Percentiles rank a stretch among this genome's conserved stretches.
phyloP scores from a whole-genome alignment of 2,113 vertebrate genomes.

The Poecile atricapillus region DNA sequence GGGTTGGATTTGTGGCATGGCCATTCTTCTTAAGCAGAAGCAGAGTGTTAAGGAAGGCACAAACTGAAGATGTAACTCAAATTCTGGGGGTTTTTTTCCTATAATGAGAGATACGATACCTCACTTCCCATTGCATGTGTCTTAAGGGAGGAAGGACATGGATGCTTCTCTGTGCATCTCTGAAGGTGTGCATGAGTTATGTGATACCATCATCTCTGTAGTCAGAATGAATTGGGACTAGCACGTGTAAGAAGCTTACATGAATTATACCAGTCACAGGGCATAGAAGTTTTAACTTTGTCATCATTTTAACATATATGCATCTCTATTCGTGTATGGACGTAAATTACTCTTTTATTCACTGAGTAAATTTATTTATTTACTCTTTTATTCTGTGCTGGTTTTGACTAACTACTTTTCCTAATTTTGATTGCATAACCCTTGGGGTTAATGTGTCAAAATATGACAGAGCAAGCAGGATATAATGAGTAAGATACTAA shows the following conservation, averaged over 20 bases:
- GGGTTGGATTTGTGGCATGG: neutral
- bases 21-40: neutral
- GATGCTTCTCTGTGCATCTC: neutral
- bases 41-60: neutral
- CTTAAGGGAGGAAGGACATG: neutral
- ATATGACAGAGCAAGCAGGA: conserved; percentile 32
- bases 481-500: conserved; percentile 32
- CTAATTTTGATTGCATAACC: conserved; percentile 46
- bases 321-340: neutral
- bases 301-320: conserved; percentile 1
- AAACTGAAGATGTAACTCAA: neutral
- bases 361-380: too few species aligned
- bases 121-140: neutral
- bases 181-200: neutral
- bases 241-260: neutral
- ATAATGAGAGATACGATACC: neutral
- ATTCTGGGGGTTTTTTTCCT: neutral
- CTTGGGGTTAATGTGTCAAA: conserved; percentile 45
- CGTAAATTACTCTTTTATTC: neutral
- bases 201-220: neutral
- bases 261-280: neutral
- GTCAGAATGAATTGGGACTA: neutral
- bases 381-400: neutral
- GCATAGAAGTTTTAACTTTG: neutral
- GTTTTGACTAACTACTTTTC: conserved; percentile 44